Evolutionary conservation across 1,140 invertebrate species (phyloP), one percentile per base, ranked within the genome.

Genomic region (Geopemphigus sp.): DNA sequence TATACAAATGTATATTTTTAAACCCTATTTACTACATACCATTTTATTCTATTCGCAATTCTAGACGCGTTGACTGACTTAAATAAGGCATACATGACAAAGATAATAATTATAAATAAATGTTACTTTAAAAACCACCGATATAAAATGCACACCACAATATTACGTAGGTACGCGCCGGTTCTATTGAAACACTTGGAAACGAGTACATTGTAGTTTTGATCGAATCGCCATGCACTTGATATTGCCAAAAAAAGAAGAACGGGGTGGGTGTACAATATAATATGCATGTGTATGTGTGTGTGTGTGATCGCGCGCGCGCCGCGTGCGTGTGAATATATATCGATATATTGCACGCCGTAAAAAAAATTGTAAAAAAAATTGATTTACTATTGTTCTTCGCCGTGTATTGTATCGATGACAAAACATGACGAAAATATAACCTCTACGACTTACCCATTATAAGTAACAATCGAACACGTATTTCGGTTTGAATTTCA

Each of bases 331-430:
- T 39, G 32, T 39, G 32, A 39, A 39, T 39, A 8, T 39, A 39
- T 39, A 39, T 39, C 8, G 32, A 39, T 39, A 8, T 39, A 39
- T 8, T 45, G 47, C 14, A 14, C 45, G 53, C 15, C 22, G 39
- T 57, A 74, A 74, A 74, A 50, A 70, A 72, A 73, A 47, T 24
- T 68, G 11, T 45, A 17, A 22, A 47, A 68, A 66, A 24, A 17
- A 24, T 68, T 47, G 39, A 50, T 50, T n/a, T 24, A 68, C 29
- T 68, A 47, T 68, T 68, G 64, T 50, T 47, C n/a, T 68, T 68
- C 5, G 12, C 32, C 45, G 14, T 45, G n/a, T 47, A 24, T 45
- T 64, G 32, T 39, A 45, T 45, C n/a, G 22, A 66, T 29, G 59
- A 29, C 26, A 32, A 15, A 63, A 17, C 5, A 32, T 63, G 24